phyloP scores from a whole-genome alignment of 2,113 vertebrate species.

The Hassar affinis region DNA sequence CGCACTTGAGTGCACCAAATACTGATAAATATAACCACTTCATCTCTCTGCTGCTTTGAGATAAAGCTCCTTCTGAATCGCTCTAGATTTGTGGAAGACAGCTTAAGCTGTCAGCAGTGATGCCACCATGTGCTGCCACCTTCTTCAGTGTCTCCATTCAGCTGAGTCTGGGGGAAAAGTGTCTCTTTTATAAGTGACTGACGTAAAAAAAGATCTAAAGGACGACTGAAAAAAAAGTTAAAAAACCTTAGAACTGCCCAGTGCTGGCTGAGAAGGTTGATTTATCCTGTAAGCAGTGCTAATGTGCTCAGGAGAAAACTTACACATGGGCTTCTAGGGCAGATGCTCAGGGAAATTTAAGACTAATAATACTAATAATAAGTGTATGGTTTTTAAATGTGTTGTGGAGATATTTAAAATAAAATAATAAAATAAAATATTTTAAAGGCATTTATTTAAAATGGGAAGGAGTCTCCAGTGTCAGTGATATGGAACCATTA shows the following conservation, averaged over 20 bases:
- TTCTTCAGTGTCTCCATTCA: neutral
- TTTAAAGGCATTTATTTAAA: neutral
- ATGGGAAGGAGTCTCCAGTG: neutral
- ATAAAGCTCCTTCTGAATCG: neutral
- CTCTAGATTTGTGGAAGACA: neutral
- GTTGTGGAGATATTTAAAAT: no score
- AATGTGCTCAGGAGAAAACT: neutral
- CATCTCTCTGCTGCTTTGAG: neutral
- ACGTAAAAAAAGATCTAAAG: neutral
- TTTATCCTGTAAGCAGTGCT: neutral
- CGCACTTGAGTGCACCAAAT: neutral
- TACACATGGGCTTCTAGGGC: neutral
- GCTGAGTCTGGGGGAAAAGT: neutral
- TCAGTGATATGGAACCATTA: neutral
- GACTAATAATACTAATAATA: neutral
- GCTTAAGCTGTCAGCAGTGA: neutral
- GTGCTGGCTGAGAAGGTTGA: neutral
- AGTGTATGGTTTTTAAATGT: neutral
- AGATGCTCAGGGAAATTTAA: neutral
- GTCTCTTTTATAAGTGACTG: neutral
- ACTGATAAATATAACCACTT: neutral
- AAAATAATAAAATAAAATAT: no score
- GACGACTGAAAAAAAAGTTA: neutral
- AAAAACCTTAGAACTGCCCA: neutral
- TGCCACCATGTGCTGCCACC: neutral